Conservation (phyloP, 2,888 invertebrate species). For the Azorinus chamasolen region DNA sequence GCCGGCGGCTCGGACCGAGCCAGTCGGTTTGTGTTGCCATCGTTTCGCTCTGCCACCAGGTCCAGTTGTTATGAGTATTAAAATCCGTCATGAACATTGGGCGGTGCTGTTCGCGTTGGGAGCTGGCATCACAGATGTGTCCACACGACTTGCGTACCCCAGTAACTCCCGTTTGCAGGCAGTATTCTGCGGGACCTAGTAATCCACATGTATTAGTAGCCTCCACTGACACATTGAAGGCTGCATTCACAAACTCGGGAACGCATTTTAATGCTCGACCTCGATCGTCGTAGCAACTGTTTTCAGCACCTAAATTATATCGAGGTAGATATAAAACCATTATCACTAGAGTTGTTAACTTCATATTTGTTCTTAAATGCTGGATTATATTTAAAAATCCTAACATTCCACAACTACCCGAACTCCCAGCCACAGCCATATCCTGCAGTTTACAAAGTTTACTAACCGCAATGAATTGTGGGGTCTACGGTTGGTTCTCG, state of each 20-base stretch:
- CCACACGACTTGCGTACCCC: slow-evolving; percentile 89
- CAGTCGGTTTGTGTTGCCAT: slow-evolving; percentile 98
- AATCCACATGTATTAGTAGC: slow-evolving; percentile 98
- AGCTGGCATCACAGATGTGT: slow-evolving; percentile 89
- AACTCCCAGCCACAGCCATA: slow-evolving; percentile 60
- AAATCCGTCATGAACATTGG: slow-evolving; percentile 95
- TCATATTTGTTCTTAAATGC: slow-evolving; percentile 45
- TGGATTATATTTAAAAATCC: slow-evolving; percentile 42
- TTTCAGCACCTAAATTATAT: slow-evolving; percentile 55
- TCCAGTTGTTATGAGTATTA: slow-evolving; percentile 90
- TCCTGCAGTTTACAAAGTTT: slow-evolving; percentile 60
- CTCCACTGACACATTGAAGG: slow-evolving; percentile 95
- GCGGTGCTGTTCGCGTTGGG: slow-evolving; percentile 89
- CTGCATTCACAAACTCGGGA: slow-evolving; percentile 98
- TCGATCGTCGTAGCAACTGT: slow-evolving; percentile 84
- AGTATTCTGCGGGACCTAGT: slow-evolving; percentile 90
- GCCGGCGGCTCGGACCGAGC: slow-evolving; percentile 88
- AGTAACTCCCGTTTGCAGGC: slow-evolving; percentile 94
- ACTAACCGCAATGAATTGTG: slow-evolving; percentile 64
- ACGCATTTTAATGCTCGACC: slow-evolving; percentile 92
- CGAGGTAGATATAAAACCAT: slow-evolving; percentile 66
- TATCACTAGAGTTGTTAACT: slow-evolving; percentile 47
- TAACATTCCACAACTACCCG: slow-evolving; percentile 43
- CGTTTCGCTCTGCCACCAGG: slow-evolving; percentile 90
- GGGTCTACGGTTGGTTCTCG: slow-evolving; percentile 31